phyloP scores from a whole-genome alignment of 2,797 vertebrate genomes.

The Lutjanus campechanus region DNA sequence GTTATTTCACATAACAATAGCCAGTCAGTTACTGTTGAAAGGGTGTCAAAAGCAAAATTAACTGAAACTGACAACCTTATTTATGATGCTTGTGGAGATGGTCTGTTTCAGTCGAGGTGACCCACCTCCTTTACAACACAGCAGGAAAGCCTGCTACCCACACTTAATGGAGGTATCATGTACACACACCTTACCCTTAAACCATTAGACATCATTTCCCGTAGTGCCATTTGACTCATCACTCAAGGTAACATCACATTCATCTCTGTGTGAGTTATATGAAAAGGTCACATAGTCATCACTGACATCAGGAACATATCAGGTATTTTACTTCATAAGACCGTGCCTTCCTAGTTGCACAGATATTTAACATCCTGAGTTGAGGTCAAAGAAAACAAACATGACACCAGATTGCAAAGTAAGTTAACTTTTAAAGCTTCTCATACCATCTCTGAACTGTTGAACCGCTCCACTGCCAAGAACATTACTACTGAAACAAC shows the following conservation, averaged over 20 bases:
- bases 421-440: neutral
- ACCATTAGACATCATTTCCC: slow-evolving; percentile 21
- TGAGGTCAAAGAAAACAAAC: slow-evolving; percentile 16
- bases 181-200: slow-evolving; percentile 9
- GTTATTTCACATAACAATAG: too few species aligned
- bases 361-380: neutral
- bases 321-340: slow-evolving; percentile 8
- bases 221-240: slow-evolving; percentile 22
- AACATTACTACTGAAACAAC: neutral
- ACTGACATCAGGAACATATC: slow-evolving; percentile 3
- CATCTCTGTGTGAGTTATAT: slow-evolving; percentile 32
- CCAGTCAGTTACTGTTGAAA: too few species aligned
- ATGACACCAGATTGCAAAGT: neutral
- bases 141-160: neutral
- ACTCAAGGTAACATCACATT: slow-evolving; percentile 10
- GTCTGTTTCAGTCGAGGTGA: neutral
- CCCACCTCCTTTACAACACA: too few species aligned
- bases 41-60: too few species aligned
- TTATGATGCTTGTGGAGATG: neutral
- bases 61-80: too few species aligned
- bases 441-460: neutral
- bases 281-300: slow-evolving; percentile 23
- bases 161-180: slow-evolving; percentile 11
- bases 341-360: neutral
- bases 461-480: neutral